A percentile compares a stretch with the other conserved stretches of the same genome.
Evolutionary conservation across 2,113 vertebrate genomes (phyloP).

Genomic region (Isichthys henryi): DNA sequence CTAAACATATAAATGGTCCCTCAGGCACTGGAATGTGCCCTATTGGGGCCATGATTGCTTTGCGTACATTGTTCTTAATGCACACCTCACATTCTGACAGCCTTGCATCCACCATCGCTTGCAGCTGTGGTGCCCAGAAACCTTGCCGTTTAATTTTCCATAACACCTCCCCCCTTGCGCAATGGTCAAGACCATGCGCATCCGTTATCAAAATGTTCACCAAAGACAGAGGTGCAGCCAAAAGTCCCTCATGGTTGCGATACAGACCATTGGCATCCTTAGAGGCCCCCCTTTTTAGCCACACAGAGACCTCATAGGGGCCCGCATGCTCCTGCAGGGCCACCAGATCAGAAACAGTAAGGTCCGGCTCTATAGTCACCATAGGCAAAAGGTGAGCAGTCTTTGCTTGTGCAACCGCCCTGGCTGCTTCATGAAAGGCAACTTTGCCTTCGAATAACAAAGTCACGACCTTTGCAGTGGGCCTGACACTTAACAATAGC

Average conservation of each 20-base stretch:
- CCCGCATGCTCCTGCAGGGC: no score
- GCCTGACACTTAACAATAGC: no score
- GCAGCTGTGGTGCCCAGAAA: not conserved
- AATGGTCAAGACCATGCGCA: not conserved
- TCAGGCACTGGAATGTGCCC: not conserved
- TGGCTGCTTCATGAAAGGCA: not conserved
- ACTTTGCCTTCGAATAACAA: not conserved
- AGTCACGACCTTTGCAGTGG: no score
- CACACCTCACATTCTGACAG: not conserved
- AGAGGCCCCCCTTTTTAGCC: not conserved
- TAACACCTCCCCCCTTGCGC: conserved; percentile 1
- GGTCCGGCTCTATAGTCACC: not conserved
- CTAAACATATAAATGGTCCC: conserved; percentile 1
- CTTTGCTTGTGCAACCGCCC: not conserved
- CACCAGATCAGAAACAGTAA: not conserved
- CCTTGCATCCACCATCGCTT: not conserved
- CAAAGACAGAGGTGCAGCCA: not conserved
- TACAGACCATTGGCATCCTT: not conserved
- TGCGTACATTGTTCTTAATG: not conserved
- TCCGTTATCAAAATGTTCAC: not conserved
- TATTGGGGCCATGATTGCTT: not conserved
- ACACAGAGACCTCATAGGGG: not conserved
- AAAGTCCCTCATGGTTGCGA: not conserved
- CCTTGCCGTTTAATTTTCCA: conserved; percentile 3
- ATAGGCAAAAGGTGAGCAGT: not conserved